Percentiles rank a stretch among this genome's conserved stretches.
Conservation (phyloP, 2,888 invertebrate genomes). For the Drosophila neonasuta region DNA sequence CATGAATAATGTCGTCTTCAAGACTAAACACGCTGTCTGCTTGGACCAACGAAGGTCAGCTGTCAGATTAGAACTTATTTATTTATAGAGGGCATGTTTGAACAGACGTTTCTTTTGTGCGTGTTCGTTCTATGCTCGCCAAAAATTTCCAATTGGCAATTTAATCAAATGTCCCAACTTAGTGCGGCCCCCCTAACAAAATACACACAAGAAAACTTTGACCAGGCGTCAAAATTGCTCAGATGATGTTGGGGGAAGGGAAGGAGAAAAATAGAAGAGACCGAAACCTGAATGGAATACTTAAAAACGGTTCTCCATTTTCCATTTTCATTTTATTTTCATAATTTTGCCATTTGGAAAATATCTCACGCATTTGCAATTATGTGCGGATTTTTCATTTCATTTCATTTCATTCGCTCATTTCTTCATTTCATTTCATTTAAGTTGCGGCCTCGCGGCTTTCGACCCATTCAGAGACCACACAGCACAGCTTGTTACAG, state of each 20-base stretch:
- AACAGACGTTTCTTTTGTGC: neutral
- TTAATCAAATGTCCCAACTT: conserved; percentile 34
- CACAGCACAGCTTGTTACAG: conserved; percentile 45
- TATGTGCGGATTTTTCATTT: conserved; percentile 70
- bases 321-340: conserved; percentile 69
- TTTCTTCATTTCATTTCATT: conserved; percentile 54
- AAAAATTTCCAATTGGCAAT: conserved; percentile 40
- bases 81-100: conserved; percentile 16
- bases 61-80: conserved; percentile 41
- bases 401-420: conserved; percentile 57
- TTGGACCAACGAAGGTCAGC: conserved; percentile 30
- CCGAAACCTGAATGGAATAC: conserved; percentile 58
- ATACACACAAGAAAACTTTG: conserved; percentile 7
- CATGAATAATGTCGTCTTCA: conserved; percentile 3
- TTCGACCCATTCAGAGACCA: conserved; percentile 30
- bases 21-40: conserved; percentile 17
- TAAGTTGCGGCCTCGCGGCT: conserved; percentile 46
- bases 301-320: conserved; percentile 41
- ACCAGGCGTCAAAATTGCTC: conserved; percentile 53
- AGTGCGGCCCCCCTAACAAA: conserved; percentile 34
- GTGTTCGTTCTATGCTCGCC: neutral
- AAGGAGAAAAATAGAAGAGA: neutral
- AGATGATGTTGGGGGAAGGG: neutral
- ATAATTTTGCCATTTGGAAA: conserved; percentile 76
- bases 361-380: conserved; percentile 77